Base-by-base conservation (phyloP, 2,113 vertebrate genomes). In the Hyperopisus bebe region DNA sequence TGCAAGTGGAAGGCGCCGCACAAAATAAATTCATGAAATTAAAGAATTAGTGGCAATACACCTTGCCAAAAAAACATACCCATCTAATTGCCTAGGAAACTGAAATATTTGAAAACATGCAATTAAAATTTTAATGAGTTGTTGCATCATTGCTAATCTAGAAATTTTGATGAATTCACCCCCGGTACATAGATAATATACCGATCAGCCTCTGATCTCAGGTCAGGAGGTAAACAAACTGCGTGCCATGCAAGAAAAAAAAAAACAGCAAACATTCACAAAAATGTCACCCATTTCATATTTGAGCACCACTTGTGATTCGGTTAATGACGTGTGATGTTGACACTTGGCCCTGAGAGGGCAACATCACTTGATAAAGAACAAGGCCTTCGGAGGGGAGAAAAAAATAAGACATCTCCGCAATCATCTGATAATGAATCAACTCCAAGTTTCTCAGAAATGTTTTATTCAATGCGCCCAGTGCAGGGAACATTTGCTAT, bases 351-450 rank as follows among this genome's bases (percentile, higher is more conserved):
- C 10, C 31, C 46, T 89, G 27, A 19, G 2, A 89, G 46, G 47
- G n/a, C 13, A 55, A 42, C 42, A 51, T 58, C 50, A 89, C 80
- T 62, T 27, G 31, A 46, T 53, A 58, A 89, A 50, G 19, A 55
- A 80, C 31, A 51, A 47, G 39, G 39, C 39, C 51, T 88, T 66
- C 19, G n/a, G 50, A 46, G 47, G 48, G 70, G n/a, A 42, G n/a
- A 27, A 66, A 27, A 66, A 66, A 66, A 66, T 11, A 74, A 50
- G n/a, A 62, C 3, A 27, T 31, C 88, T 51, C 51, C 5, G 17
- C 77, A 62, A 58, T 44, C 51, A 55, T 89, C 80, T 62, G 35
- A 89, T 21, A 27, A 82, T 89, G 88, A 84, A 89, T 58, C 51
- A 24, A 89, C 47, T 89, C 77, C 35, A 48, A 80, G 47, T 19